Percentiles rank a stretch among this genome's conserved stretches.
Conservation (phyloP, 2,797 vertebrate genomes). For the Nyctalus aviator region DNA sequence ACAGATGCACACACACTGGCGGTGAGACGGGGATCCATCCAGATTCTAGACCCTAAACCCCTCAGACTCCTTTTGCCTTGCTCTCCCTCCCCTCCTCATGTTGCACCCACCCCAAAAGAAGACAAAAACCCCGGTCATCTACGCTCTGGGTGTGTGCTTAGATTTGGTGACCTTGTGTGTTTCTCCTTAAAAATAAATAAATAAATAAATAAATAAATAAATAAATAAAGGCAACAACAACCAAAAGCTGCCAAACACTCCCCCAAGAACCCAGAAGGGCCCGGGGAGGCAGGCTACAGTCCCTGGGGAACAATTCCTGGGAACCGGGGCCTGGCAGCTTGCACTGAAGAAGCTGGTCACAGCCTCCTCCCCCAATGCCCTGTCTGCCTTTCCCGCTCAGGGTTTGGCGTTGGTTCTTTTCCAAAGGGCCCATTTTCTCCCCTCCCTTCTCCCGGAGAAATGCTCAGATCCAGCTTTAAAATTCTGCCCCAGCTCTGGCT, state of each 20-base stretch:
- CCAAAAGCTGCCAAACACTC: background rate
- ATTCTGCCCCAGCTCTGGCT: background rate
- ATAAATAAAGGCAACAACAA: background rate
- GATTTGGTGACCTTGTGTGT: background rate
- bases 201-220: background rate
- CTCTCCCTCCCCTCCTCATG: background rate
- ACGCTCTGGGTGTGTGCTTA: background rate
- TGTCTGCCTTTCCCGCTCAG: background rate
- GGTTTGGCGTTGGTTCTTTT: background rate
- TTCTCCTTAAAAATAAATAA: background rate
- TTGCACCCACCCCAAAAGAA: background rate
- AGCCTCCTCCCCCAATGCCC: rapidly evolving
- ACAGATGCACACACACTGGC: rapidly evolving
- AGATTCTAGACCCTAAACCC: background rate
- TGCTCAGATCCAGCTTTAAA: background rate
- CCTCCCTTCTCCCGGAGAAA: background rate
- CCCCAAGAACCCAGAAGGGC: background rate
- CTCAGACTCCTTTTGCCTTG: background rate
- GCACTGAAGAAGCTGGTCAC: rapidly evolving
- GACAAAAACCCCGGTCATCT: background rate
- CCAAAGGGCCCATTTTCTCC: background rate
- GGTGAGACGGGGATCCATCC: background rate
- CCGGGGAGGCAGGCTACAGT: background rate
- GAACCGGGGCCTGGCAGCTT: background rate
- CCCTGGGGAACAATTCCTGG: background rate